Base-by-base conservation (phyloP, 1,140 invertebrate genomes). In the Orchesella cincta region DNA sequence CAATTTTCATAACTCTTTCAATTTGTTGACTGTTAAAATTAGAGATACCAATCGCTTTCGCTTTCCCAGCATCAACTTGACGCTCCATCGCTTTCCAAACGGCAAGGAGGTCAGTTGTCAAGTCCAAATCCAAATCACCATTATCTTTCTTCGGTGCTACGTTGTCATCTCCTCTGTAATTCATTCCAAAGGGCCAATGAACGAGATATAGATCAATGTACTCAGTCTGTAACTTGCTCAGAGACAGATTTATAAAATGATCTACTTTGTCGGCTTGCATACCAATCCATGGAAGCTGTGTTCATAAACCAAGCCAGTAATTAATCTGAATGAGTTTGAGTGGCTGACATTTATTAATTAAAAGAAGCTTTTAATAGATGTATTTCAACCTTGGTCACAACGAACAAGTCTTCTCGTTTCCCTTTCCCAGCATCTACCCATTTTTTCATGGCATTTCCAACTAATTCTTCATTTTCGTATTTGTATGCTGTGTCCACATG, bases 371-470 rank as follows among this genome's bases (percentile, higher is more conserved):
- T n/a, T n/a, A n/a, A n/a, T n/a, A n/a, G n/a, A n/a, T n/a, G n/a
- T n/a, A n/a, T n/a, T n/a, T n/a, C n/a, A n/a, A 93, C 88, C 86
- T 94, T 95, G 23, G 93, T 93, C 0, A 91, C 92, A 75, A 95
- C 88, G 84, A 93, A 95, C 26, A 95, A 85, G 35, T 95, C 93
- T 83, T 92, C 89, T 52, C 93, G 87, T 78, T 89, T 91, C 3
- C 93, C 86, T 83, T 86, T 88, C 29, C 91, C 91, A 62, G 89
- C 86, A 77, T 88, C 85, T 70, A 94, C 87, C 91, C 92, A 93
- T 83, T 90, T 88, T 82, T 91, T 90, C 16, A 95, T 85, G 57
- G 91, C 90, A 57, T 87, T 88, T n/a, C 93, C 94, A 82, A 95
- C 93, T 18, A 90, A 89, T 80, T 90, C 88, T 85, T 95, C 93